These are phyloP conservation scores for Tiphia femorata DNA, from an alignment of 2,888 invertebrate genomes.

Conservation along the genomic window DNA sequence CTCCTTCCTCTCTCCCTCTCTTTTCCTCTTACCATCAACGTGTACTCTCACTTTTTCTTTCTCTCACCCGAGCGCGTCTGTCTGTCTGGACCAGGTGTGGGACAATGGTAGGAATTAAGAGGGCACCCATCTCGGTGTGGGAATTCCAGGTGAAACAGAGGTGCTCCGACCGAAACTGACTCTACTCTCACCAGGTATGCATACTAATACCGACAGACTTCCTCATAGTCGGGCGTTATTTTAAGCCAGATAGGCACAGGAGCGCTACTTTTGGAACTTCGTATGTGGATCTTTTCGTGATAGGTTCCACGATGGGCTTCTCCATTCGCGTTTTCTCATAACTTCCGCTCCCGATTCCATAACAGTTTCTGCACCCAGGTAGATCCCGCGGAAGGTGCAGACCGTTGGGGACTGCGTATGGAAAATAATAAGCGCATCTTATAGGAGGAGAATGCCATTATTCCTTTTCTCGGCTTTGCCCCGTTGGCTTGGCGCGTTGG, in stretches of 20 bases:
- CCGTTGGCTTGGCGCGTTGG: too few species aligned
- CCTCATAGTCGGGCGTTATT: slow-evolving; percentile 10
- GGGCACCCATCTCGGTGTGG: slow-evolving; percentile 39
- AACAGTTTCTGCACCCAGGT: slow-evolving; percentile 3
- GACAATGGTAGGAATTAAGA: slow-evolving; percentile 56
- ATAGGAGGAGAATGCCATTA: not conserved
- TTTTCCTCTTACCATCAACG: slow-evolving; percentile 1
- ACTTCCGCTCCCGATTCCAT: not conserved
- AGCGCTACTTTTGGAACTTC: not conserved
- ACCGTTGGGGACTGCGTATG: too few species aligned
- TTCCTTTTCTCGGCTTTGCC: not conserved
- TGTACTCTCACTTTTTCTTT: not conserved
- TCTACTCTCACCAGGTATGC: slow-evolving; percentile 37
- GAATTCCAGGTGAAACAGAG: slow-evolving; percentile 42
- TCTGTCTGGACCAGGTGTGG: slow-evolving; percentile 45
- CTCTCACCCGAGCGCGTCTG: slow-evolving; percentile 18
- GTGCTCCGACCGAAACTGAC: slow-evolving; percentile 5
- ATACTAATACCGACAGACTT: slow-evolving; percentile 32
- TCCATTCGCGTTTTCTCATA: not conserved
- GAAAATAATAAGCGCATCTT: too few species aligned
- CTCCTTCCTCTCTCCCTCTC: slow-evolving; percentile 4
- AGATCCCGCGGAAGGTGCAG: not conserved
- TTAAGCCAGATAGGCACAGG: slow-evolving; percentile 7
- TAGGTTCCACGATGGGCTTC: not conserved
- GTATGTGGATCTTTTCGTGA: not conserved